A percentile compares a stretch with the other conserved stretches of the same genome.
Evolutionary conservation across 30 jellyfish, hydroid and myxozoan genomes (phyloP).

Genomic region (Morbakka virulenta): DNA sequence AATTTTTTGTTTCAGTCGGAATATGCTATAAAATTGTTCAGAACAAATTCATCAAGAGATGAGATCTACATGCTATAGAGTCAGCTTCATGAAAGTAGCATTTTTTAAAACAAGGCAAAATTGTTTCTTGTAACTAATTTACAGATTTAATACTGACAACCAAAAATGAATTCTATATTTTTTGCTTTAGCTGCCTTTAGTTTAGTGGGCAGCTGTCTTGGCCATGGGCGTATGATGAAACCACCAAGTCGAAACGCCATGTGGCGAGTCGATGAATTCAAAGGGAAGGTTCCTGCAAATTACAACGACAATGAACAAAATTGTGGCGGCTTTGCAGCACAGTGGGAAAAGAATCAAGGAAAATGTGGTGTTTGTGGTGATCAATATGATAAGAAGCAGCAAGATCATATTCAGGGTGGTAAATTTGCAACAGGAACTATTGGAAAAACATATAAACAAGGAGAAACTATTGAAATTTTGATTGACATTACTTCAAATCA

Average conservation of each 20-base stretch:
- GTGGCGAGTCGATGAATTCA: slow-evolving; percentile 90
- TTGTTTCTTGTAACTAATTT: too few species aligned
- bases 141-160: too few species aligned
- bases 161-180: too few species aligned
- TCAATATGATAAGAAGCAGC: slow-evolving; percentile 55
- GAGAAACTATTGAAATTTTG: slow-evolving; percentile 71
- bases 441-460: slow-evolving; percentile 55
- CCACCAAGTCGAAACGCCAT: slow-evolving; percentile 76
- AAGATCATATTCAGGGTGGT: slow-evolving; percentile 60
- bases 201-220: slow-evolving; percentile 7
- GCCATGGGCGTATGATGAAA: slow-evolving; percentile 70
- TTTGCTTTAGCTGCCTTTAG: too few species aligned
- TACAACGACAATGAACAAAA: slow-evolving; percentile 79
- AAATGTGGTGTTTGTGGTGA: slow-evolving; percentile 92
- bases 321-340: slow-evolving; percentile 78
- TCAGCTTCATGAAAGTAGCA: too few species aligned
- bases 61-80: too few species aligned
- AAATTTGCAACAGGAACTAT: slow-evolving; percentile 70
- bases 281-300: slow-evolving; percentile 55
- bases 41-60: too few species aligned
- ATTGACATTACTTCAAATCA: slow-evolving; percentile 72
- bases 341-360: slow-evolving; percentile 68
- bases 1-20: too few species aligned
- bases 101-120: too few species aligned
- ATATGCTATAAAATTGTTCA: too few species aligned